A percentile compares a stretch with the other conserved stretches of the same genome.
Conservation (phyloP, 2,888 invertebrate genomes). For the Anodontia alba region DNA sequence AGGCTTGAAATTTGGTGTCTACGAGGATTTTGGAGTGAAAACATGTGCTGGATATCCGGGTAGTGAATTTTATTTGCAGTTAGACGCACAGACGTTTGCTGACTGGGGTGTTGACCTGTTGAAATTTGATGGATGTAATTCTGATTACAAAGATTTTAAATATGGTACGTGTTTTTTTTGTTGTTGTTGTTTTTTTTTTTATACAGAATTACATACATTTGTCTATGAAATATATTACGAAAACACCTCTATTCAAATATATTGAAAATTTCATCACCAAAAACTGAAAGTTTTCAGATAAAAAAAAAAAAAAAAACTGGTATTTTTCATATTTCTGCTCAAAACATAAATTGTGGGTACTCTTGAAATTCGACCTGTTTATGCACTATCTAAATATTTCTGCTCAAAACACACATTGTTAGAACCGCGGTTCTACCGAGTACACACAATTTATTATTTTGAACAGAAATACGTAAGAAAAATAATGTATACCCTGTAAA, state of each 20-base stretch:
- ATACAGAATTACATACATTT: background rate
- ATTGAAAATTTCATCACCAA: too few relatives aligned
- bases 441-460: too few relatives aligned
- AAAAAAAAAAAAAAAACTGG: too few relatives aligned
- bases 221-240: background rate
- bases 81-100: conserved; percentile 96
- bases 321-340: too few relatives aligned
- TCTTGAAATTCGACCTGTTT: background rate
- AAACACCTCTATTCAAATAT: too few relatives aligned
- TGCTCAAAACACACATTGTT: too few relatives aligned
- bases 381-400: background rate
- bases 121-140: conserved; percentile 98
- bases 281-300: too few relatives aligned
- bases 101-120: conserved; percentile 98
- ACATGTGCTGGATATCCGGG: conserved; percentile 99
- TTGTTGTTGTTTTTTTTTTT: too few relatives aligned
- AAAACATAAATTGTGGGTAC: too few relatives aligned
- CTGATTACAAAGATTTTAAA: conserved; percentile 88
- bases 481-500: too few relatives aligned
- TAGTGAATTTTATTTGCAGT: conserved; percentile 92
- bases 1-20: conserved; percentile 98
- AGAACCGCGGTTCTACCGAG: too few relatives aligned
- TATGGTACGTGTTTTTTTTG: conserved; percentile 39
- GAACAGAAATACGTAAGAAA: too few relatives aligned
- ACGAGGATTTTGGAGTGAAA: conserved; percentile 98